These are phyloP conservation scores for Perca flavescens DNA, from an alignment of 2,113 vertebrate species.

Conservation along the genomic window DNA sequence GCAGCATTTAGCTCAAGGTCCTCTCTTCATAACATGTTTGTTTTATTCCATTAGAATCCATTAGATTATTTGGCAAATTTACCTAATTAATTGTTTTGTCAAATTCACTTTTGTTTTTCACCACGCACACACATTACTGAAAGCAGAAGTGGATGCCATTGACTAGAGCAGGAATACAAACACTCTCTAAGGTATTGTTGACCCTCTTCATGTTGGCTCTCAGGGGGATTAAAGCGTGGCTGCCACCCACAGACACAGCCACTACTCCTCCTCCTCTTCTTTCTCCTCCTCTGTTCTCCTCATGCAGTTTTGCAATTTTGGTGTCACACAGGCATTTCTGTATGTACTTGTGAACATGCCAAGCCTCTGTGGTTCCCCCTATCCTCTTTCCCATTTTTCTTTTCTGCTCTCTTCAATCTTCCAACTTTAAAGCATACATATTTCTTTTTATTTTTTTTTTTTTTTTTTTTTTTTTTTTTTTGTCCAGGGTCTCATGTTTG, in stretches of 20 bases:
- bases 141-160: conserved; percentile 27
- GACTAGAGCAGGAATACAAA: conserved; percentile 37
- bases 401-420: neutral
- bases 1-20: neutral
- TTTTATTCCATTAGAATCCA: neutral
- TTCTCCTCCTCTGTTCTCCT: neutral
- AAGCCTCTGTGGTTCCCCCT: neutral
- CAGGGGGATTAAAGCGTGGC: conserved; percentile 62
- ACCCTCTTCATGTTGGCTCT: conserved; percentile 62
- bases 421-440: neutral
- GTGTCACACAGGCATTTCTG: conserved; percentile 19
- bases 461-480: neutral
- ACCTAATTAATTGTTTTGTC: neutral
- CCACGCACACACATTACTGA: conserved; percentile 5
- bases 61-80: neutral
- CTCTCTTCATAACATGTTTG: neutral
- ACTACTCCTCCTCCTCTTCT: neutral
- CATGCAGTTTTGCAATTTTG: neutral
- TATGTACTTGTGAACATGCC: neutral
- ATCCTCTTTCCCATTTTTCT: neutral
- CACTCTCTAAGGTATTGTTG: conserved; percentile 67
- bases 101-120: neutral
- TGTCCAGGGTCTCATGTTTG: neutral
- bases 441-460: neutral
- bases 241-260: conserved; percentile 28